A percentile compares a stretch with the other conserved stretches of the same genome.
These are phyloP conservation scores for Lucinisca nassula DNA, from an alignment of 2,888 invertebrate species.

Conservation along the genomic window DNA sequence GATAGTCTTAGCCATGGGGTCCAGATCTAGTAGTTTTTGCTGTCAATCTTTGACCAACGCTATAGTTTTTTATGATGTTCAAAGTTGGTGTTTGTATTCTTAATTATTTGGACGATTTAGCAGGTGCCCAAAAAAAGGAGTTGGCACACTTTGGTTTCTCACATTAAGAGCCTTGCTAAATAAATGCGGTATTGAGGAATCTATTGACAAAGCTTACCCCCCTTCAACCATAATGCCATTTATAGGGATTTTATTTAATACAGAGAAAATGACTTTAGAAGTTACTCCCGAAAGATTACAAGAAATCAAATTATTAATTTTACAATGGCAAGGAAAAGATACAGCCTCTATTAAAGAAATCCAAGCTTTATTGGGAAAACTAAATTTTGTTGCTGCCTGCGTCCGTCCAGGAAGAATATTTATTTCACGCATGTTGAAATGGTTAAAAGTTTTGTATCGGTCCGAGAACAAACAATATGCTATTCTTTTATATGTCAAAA, in stretches of 20 bases:
- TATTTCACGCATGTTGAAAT: constrained; percentile 12
- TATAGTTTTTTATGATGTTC: neutral
- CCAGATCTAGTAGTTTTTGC: neutral
- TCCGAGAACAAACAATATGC: neutral
- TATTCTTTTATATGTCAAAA: constrained; percentile 4
- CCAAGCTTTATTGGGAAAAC: constrained; percentile 26
- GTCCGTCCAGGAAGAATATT: constrained; percentile 15
- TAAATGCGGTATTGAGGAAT: constrained; percentile 5
- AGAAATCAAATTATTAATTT: neutral
- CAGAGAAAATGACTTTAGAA: constrained; percentile 8
- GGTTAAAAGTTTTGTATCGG: neutral
- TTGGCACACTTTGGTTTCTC: neutral
- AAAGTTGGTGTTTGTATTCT: neutral
- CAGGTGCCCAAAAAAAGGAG: neutral
- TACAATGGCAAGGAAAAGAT: neutral
- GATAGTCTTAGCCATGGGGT: neutral
- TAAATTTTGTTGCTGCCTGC: constrained; percentile 25
- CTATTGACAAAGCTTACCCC: neutral
- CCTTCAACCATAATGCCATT: constrained; percentile 5
- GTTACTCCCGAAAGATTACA: neutral
- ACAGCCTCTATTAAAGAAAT: constrained; percentile 5
- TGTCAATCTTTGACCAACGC: constrained; percentile 10
- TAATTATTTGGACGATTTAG: constrained; percentile 18
- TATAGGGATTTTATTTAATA: constrained; percentile 25
- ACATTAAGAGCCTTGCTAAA: neutral